Base-by-base conservation (phyloP, 2,888 invertebrate genomes). In the Drosophila affinis region DNA sequence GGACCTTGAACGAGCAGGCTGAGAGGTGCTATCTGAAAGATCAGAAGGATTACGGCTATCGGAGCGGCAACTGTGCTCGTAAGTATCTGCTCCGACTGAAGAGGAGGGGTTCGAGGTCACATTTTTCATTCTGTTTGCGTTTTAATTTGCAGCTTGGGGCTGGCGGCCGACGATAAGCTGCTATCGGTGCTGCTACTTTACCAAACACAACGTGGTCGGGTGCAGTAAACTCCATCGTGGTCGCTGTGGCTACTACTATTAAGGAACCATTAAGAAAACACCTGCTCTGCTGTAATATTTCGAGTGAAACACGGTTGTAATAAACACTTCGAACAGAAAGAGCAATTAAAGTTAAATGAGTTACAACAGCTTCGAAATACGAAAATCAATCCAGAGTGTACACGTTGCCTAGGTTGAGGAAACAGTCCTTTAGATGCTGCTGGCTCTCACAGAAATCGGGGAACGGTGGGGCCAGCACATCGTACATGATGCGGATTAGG, bases 381-480 rank as follows among this genome's bases (percentile, higher is more conserved):
- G 4, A 24, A 0, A 24, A 0, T 44, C 10, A 91, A 34, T 91
- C 77, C 62, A 91, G 75, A 59, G 90, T 89, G 71, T 91, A 91
- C 9, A 85, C 84, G 68, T 92, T 92, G 45, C 96, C 96, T 76
- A 94, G 92, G 62, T 95, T 93, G 4, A 96, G 92, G 92, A 95
- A 94, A 78, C 95, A 95, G 56, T 95, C 93, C 77, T 95, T 93
- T 14, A 95, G 92, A 57, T 95, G 94, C 90, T 96, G 95, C 69
- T 96, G 95, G 87, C 95, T 96, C 55, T 96, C 93, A 82, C 96
- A 95, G 90, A 95, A 96, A 76, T 96, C 96, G 70, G 93, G 93
- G 80, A 96, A 96, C 0, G 97, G 97, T 9, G 96, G 95, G 3
- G 94, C 94, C 49, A 97, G 91, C 3, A 94, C 95, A 49, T 94